Evolutionary conservation across 2,888 invertebrate genomes (phyloP), one percentile per base, ranked within the genome.

Genomic region (Taenaris catops): DNA sequence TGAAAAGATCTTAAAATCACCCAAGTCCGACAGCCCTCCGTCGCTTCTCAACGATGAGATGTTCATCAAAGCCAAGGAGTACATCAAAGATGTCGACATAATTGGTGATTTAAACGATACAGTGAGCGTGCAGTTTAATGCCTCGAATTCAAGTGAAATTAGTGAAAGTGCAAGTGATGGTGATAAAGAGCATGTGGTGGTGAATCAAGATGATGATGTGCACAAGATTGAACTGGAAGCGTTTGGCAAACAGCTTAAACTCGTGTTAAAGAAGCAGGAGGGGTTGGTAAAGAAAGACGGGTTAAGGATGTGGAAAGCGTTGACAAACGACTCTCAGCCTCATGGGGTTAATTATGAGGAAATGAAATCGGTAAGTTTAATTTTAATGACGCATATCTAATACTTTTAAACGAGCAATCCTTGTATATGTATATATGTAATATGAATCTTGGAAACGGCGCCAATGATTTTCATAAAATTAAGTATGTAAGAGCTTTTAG

Each of bases 321-420:
- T 93, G 56, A 91, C 91, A 29, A 94, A 95, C 62, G 90, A 91
- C 25, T 92, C 94, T 37, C 90, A 92, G 48, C 93, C 94, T 35
- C 92, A 94, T 58, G 94, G 94, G 8, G 91, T 95, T 21, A 91
- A 93, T 55, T 94, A 95, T 65, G 91, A 94, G 50, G 94, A 94
- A 79, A 80, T 94, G 62, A 88, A 89, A 33, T 88, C 93, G 88
- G 94, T 94, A 72, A 90, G 91, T 80, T 32, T 6, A n/a, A 10
- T 3, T 20, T 20, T 4, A 19, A 1, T 20, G 0, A n/a, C 7
- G 4, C 6, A 20, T 20, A 8, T 1, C 7, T 20, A 20, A 8
- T 8, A 4, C 7, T n/a, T n/a, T n/a, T n/a, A n/a, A n/a, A n/a
- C n/a, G n/a, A n/a, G n/a, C n/a, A n/a, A n/a, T n/a, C n/a, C n/a